A percentile compares a stretch with the other conserved stretches of the same genome.
These are phyloP conservation scores for Patiria pectinifera DNA, from an alignment of 53 echinoderm and acorn worm species.

Conservation along the genomic window DNA sequence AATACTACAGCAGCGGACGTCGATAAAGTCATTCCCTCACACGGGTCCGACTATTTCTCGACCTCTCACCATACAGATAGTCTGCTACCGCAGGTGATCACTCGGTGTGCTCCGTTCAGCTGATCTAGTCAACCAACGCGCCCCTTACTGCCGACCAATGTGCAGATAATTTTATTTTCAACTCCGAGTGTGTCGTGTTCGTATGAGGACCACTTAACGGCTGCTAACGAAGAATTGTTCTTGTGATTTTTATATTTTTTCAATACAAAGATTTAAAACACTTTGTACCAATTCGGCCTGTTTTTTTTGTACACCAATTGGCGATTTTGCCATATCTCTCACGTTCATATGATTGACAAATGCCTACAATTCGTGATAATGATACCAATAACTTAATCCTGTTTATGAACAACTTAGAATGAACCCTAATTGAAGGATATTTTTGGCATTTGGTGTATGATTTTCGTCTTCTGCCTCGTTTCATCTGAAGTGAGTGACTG, in stretches of 20 bases:
- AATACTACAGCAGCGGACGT: background rate
- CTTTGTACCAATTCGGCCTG: too few species aligned
- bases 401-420: background rate
- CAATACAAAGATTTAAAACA: background rate
- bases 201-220: background rate
- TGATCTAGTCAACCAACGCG: background rate
- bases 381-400: background rate
- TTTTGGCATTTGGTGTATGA: background rate
- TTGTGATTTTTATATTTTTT: background rate
- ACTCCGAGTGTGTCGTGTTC: background rate
- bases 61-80: background rate
- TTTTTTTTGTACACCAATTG: too few species aligned
- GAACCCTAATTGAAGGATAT: background rate
- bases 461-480: background rate
- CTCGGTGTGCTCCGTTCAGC: background rate
- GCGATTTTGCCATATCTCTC: too few species aligned
- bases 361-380: too few species aligned
- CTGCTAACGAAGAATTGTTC: background rate
- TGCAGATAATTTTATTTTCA: background rate
- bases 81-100: background rate
- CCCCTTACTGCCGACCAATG: background rate
- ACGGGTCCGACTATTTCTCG: background rate
- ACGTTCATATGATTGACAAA: too few species aligned
- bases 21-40: constrained; percentile 8
- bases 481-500: background rate